phyloP scores from a whole-genome alignment of 2,113 vertebrate genomes.

The Smithornis capensis region DNA sequence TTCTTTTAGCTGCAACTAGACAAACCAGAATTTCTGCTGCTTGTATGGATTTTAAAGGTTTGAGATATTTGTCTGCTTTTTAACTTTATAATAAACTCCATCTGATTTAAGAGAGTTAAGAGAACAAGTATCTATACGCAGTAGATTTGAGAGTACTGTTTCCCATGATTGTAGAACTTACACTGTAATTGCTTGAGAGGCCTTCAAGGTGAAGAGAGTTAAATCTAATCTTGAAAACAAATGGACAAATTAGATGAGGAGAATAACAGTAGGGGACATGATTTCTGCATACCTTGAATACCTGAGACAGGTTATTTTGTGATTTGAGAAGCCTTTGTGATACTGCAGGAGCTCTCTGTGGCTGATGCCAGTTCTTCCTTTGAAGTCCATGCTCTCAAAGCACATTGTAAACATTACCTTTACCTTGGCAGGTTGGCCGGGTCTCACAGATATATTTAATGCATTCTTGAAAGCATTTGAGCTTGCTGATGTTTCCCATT shows the following conservation, averaged over 20 bases:
- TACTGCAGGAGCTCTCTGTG: neutral
- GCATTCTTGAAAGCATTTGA: slow-evolving; percentile 47
- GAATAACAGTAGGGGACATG: neutral
- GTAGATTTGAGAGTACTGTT: neutral
- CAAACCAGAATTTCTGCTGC: neutral
- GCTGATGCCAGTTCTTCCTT: neutral
- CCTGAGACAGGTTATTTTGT: neutral
- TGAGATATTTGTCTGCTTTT: slow-evolving; percentile 2
- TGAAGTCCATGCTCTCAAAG: neutral
- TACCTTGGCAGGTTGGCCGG: slow-evolving; percentile 24
- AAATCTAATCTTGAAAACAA: neutral
- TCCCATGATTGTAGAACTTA: neutral
- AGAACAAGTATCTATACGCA: neutral
- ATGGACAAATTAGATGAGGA: neutral
- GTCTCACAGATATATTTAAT: slow-evolving; percentile 1
- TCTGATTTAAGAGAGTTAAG: neutral
- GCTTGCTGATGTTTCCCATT: slow-evolving; percentile 11
- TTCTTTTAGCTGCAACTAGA: neutral
- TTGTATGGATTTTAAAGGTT: neutral
- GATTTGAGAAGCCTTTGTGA: neutral
- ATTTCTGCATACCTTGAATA: neutral
- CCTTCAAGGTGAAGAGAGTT: neutral
- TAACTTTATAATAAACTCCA: neutral
- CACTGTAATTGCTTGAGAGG: neutral
- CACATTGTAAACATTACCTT: neutral